Base-by-base conservation (phyloP, 2,888 invertebrate genomes). In the Hydraecia micacea region DNA sequence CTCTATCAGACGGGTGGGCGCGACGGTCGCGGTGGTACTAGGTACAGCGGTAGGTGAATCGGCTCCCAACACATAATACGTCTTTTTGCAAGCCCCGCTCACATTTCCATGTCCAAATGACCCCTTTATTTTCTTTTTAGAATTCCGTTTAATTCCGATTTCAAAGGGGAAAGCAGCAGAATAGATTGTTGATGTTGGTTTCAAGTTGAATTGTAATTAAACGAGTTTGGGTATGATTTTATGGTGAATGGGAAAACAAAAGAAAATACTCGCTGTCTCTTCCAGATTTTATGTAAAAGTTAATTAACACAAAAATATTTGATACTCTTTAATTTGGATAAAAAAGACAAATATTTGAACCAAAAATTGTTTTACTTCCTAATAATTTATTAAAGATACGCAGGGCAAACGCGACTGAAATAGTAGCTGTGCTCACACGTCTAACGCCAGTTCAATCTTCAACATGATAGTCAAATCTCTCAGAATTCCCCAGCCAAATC, bases 11-110 rank as follows among this genome's bases (percentile, higher is more conserved):
- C 63, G 63, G 58, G 73, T 52, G 63, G 58, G 70, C 63, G 77
- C 85, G 83, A 84, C 83, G 77, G 80, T 84, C 80, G 81, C 84
- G 83, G 77, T 80, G 82, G 84, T 83, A 83, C 77, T 81, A 83
- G 81, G 86, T 77, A 84, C 80, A 80, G 79, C 76, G 73, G 80
- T 80, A 80, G 89, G 86, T 88, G 87, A 91, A 90, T 91, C 88
- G 90, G 84, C 86, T 85, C 87, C 87, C 86, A 79, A 87, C 85
- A 86, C 89, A 90, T 90, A 90, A 89, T 92, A 88, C 89, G 82
- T 90, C 89, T 89, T 87, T 87, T 88, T 83, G 62, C 73, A 84
- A 85, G 84, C 80, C 86, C 82, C 84, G 81, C 77, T 85, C 81
- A 85, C 83, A 84, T 91, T 89, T 87, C 79, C 88, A 88, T 86